These are phyloP conservation scores for Hemichromis elongatus DNA, from an alignment of 2,113 vertebrate genomes.

Conservation along the genomic window DNA sequence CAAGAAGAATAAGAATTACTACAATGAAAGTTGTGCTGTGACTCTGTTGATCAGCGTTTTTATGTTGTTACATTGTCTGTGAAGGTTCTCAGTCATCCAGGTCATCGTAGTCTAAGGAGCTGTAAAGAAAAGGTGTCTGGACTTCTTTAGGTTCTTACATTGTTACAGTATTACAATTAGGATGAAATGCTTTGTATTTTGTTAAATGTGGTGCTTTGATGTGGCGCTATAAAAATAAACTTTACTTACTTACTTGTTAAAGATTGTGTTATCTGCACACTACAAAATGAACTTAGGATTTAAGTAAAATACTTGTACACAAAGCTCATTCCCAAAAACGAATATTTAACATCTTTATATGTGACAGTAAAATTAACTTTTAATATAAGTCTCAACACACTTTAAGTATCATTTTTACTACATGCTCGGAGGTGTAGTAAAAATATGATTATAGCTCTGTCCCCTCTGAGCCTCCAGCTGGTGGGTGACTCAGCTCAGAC, in stretches of 20 bases:
- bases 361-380: neutral
- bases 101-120: too few species aligned
- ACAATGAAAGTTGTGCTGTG: fast-evolving
- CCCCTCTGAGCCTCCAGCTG: constrained; percentile 6
- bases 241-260: too few species aligned
- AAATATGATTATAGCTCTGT: neutral
- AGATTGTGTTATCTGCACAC: neutral
- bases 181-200: neutral
- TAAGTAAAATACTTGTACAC: neutral
- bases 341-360: neutral
- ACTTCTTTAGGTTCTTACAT: neutral
- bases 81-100: too few species aligned
- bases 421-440: neutral
- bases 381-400: neutral
- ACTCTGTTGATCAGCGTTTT: neutral
- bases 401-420: neutral
- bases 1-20: neutral
- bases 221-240: too few species aligned
- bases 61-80: neutral
- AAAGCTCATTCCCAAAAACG: neutral
- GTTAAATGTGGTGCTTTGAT: too few species aligned
- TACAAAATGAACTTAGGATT: neutral
- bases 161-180: neutral
- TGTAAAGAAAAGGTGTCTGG: too few species aligned
- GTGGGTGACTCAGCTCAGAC: constrained; percentile 23